These are phyloP conservation scores for Acleris laterana DNA, from an alignment of 2,888 invertebrate genomes.

Conservation along the genomic window DNA sequence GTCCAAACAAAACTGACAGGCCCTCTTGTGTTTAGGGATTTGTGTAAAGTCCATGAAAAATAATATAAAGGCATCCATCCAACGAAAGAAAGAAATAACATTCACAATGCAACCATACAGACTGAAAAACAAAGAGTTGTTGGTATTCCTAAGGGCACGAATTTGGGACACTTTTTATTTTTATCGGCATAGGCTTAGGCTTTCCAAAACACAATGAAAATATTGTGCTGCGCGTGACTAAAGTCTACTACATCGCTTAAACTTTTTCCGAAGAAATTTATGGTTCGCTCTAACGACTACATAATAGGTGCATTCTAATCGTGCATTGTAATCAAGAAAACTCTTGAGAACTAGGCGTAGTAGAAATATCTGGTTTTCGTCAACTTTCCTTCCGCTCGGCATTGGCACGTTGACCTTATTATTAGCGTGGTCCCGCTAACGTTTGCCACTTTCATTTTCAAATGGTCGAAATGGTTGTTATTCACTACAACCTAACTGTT, in stretches of 20 bases:
- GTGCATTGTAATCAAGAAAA: constrained; percentile 11
- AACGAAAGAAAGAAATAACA: background rate
- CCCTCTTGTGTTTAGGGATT: background rate
- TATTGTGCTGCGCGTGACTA: background rate
- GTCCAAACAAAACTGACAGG: constrained; percentile 24
- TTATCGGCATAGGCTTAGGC: background rate
- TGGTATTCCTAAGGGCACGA: background rate
- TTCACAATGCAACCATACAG: background rate
- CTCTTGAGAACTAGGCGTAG: constrained; percentile 9
- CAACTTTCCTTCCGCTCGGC: constrained; percentile 67
- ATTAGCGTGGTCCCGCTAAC: constrained; percentile 57
- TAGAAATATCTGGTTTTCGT: constrained; percentile 42
- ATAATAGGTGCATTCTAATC: background rate
- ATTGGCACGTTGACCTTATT: constrained; percentile 67
- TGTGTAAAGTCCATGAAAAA: too few relatives aligned
- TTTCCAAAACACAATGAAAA: background rate
- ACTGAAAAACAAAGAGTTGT: background rate
- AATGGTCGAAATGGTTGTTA: constrained; percentile 44
- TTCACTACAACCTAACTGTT: constrained; percentile 38
- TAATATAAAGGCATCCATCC: too few relatives aligned
- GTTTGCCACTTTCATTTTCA: constrained; percentile 62
- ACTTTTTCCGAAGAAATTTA: background rate
- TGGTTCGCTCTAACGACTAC: background rate
- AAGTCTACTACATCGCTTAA: background rate
- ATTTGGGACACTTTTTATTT: background rate